Evolutionary conservation across 1,140 invertebrate genomes (phyloP).

Genomic region (Heliconius melpomene): DNA sequence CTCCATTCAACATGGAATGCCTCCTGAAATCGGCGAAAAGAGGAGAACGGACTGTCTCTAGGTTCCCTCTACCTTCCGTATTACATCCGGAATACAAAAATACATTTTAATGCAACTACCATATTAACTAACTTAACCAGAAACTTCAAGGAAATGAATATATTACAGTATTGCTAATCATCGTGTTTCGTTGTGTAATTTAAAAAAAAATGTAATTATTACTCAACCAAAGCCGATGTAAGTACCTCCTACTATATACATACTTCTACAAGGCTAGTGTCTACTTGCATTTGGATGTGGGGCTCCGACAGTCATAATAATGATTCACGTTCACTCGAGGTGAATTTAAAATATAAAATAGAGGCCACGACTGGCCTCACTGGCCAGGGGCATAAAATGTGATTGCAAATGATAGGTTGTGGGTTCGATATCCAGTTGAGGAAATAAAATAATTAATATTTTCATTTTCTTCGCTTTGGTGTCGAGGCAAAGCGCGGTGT

Average conservation of each 20-base stretch:
- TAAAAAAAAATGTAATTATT: constrained; percentile 32
- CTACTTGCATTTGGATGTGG: constrained; percentile 32
- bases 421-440: too few species aligned
- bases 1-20: not conserved
- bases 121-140: not conserved
- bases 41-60: not conserved
- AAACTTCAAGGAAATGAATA: not conserved
- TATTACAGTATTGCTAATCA: not conserved
- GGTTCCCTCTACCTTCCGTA: too few species aligned
- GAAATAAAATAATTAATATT: too few species aligned
- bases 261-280: constrained; percentile 35
- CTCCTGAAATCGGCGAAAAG: not conserved
- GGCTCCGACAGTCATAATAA: constrained; percentile 31
- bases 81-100: not conserved
- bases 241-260: not conserved
- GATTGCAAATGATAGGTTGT: too few species aligned
- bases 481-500: too few species aligned
- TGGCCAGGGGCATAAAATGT: too few species aligned
- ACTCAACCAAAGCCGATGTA: constrained; percentile 23
- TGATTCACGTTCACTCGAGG: constrained; percentile 42
- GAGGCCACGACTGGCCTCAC: too few species aligned
- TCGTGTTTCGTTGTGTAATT: constrained; percentile 33
- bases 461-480: too few species aligned
- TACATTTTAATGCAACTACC: not conserved
- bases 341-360: constrained; percentile 33